A percentile compares a stretch with the other conserved stretches of the same genome.
These are phyloP conservation scores for Nylanderia fulva DNA, from an alignment of 1,140 invertebrate species.

Conservation along the genomic window DNA sequence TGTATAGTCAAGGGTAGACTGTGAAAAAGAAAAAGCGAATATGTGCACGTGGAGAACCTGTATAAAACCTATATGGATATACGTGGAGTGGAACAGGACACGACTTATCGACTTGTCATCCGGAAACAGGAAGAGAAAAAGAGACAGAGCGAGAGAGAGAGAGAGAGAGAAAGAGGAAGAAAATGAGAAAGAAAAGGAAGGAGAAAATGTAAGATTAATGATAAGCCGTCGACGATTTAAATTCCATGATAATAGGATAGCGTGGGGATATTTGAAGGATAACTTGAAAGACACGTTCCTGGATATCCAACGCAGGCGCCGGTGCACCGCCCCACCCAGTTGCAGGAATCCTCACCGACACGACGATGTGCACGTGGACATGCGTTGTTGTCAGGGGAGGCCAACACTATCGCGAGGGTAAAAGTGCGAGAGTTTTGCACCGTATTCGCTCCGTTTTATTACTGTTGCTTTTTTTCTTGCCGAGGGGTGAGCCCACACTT, in stretches of 20 bases:
- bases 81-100: slow-evolving; percentile 17
- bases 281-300: slow-evolving; percentile 75
- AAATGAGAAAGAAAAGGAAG: neutral
- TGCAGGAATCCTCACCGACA: slow-evolving; percentile 51
- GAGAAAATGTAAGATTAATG: slow-evolving; percentile 72
- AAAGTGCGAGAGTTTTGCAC: slow-evolving; percentile 13
- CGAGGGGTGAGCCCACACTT: neutral
- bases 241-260: slow-evolving; percentile 78
- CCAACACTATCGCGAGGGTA: neutral
- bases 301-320: slow-evolving; percentile 72
- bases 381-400: slow-evolving; percentile 14
- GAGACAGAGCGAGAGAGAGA: slow-evolving; percentile 5
- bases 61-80: slow-evolving; percentile 41
- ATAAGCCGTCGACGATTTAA: slow-evolving; percentile 73
- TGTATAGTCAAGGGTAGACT: neutral
- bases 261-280: slow-evolving; percentile 75
- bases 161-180: slow-evolving; percentile 38
- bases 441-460: slow-evolving; percentile 26
- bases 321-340: slow-evolving; percentile 71
- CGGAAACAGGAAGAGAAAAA: neutral
- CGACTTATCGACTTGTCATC: neutral
- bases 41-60: neutral
- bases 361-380: slow-evolving; percentile 49
- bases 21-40: slow-evolving; percentile 22
- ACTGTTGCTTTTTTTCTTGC: neutral